Conservation (phyloP, 2,797 vertebrate species). For the Pipistrellus nathusii region DNA sequence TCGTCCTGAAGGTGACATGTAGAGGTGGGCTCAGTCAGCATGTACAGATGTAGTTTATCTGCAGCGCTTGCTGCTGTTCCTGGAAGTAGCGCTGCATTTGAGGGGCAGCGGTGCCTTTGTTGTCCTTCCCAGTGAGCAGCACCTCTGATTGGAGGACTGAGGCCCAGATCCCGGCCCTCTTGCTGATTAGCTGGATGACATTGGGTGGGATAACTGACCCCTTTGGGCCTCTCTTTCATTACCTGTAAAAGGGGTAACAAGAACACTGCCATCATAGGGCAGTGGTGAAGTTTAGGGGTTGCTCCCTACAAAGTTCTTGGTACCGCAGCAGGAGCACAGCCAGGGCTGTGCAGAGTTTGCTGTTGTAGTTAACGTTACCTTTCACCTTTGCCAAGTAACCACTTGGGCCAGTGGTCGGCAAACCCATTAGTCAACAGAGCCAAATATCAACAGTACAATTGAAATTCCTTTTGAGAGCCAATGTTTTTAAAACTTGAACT, state of each 20-base stretch:
- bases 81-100: not conserved
- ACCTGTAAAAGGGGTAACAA: not conserved
- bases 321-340: not conserved
- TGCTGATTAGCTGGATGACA: not conserved
- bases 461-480: too few species aligned
- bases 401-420: not conserved
- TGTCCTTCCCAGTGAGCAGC: not conserved
- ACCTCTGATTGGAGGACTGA: not conserved
- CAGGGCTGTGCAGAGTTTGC: not conserved
- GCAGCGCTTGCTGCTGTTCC: not conserved
- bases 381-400: not conserved
- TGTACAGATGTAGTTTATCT: not conserved
- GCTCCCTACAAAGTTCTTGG: not conserved
- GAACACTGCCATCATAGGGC: not conserved
- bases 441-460: too few species aligned
- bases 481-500: too few species aligned
- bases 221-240: not conserved
- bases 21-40: not conserved
- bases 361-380: not conserved
- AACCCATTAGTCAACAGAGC: too few species aligned
- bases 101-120: not conserved
- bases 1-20: slow-evolving; percentile 1
- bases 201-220: not conserved
- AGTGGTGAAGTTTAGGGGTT: not conserved
- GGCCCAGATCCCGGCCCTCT: not conserved